These are phyloP conservation scores for Tanytarsus gracilentus DNA, from an alignment of 2,888 invertebrate genomes.

Conservation along the genomic window DNA sequence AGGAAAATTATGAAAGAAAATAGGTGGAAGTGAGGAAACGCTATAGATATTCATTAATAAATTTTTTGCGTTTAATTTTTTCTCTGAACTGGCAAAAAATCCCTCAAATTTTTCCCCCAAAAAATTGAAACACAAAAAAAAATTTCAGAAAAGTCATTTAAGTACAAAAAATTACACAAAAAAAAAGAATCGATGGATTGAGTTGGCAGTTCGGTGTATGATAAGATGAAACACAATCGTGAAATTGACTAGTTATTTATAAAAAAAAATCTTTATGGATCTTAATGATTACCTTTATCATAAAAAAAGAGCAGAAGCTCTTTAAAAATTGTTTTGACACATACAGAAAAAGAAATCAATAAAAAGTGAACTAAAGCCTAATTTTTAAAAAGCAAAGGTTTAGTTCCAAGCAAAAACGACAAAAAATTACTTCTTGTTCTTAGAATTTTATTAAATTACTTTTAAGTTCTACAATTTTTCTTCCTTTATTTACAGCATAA, in stretches of 20 bases:
- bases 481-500: neutral
- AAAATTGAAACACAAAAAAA: too few species aligned
- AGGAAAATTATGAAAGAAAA: too few species aligned
- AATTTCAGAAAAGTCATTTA: too few species aligned
- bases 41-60: too few species aligned
- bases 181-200: too few species aligned
- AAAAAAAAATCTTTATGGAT: neutral
- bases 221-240: too few species aligned
- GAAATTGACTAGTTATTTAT: constrained; percentile 4
- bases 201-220: too few species aligned
- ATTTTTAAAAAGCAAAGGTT: neutral
- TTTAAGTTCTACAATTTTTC: neutral
- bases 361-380: neutral
- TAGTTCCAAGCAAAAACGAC: neutral
- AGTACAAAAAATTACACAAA: too few species aligned
- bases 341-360: neutral
- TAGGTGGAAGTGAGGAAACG: too few species aligned
- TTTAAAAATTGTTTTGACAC: constrained; percentile 6
- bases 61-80: too few species aligned
- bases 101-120: too few species aligned
- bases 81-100: too few species aligned
- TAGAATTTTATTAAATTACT: neutral
- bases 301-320: neutral
- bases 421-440: neutral
- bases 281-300: neutral